phyloP scores from a whole-genome alignment of 2,888 invertebrate genomes.

The Malachius bipustulatus region DNA sequence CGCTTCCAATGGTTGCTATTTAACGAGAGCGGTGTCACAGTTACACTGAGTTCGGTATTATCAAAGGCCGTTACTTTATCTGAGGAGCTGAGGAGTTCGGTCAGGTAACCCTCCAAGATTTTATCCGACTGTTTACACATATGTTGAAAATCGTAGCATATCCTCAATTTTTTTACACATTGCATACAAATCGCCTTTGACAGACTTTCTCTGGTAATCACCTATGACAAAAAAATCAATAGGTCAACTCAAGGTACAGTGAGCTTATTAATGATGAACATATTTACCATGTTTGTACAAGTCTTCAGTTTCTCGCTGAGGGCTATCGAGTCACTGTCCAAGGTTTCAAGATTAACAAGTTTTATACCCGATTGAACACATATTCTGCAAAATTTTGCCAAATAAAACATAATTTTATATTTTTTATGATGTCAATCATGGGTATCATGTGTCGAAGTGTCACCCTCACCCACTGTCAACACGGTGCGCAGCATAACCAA shows the following conservation, averaged over 20 bases:
- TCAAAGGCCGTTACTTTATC: constrained; percentile 25
- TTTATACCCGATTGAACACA: constrained; percentile 31
- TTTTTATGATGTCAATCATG: constrained; percentile 33
- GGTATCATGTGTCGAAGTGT: constrained; percentile 35
- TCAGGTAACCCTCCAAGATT: constrained; percentile 30
- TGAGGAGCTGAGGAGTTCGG: constrained; percentile 26
- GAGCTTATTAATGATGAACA: constrained; percentile 13
- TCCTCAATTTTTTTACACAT: constrained; percentile 32
- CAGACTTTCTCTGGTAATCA: constrained; percentile 30
- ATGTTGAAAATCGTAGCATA: constrained; percentile 33
- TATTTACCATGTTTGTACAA: constrained; percentile 35
- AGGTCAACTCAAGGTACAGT: constrained; percentile 24
- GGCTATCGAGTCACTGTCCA: constrained; percentile 31
- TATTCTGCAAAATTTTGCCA: constrained; percentile 35
- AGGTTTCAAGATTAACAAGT: constrained; percentile 30
- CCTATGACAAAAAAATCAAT: constrained; percentile 35
- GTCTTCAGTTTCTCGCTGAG: constrained; percentile 33
- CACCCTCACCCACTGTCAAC: constrained; percentile 28
- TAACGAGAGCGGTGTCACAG: constrained; percentile 23
- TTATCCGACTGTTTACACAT: constrained; percentile 34
- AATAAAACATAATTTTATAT: constrained; percentile 33
- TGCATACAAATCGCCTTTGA: constrained; percentile 33
- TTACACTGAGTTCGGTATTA: constrained; percentile 29
- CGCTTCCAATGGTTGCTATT: constrained; percentile 15
- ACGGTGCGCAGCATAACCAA: constrained; percentile 23